phyloP scores from a whole-genome alignment of 1,140 invertebrate genomes.

The Cryptotermes secundus region DNA sequence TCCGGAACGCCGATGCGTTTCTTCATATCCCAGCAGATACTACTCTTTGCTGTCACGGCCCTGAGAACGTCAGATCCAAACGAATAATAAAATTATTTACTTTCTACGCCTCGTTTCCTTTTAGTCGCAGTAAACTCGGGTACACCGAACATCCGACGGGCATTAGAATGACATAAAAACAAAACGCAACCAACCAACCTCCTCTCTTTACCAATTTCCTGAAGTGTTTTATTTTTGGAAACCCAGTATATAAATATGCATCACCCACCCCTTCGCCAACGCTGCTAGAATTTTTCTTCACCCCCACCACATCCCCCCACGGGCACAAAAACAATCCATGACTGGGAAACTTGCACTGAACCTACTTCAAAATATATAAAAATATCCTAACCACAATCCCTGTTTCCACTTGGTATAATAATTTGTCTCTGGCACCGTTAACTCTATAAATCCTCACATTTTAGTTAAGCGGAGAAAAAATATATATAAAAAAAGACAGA shows the following conservation, averaged over 20 bases:
- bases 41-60: too few relatives aligned
- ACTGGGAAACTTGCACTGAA: neutral
- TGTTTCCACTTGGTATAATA: constrained; percentile 8
- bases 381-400: neutral
- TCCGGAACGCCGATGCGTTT: too few relatives aligned
- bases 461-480: too few relatives aligned
- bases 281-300: neutral
- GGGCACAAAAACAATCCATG: neutral
- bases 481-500: neutral
- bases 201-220: neutral
- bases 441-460: constrained; percentile 8
- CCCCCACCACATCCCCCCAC: neutral
- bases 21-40: too few relatives aligned
- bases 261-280: neutral
- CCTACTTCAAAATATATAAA: neutral
- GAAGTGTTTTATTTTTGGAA: neutral
- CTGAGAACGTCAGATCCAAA: too few relatives aligned
- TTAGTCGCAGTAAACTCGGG: too few relatives aligned
- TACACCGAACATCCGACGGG: too few relatives aligned
- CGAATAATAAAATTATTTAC: too few relatives aligned
- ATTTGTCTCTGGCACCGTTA: neutral
- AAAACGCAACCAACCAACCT: too few relatives aligned
- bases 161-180: too few relatives aligned
- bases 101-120: too few relatives aligned
- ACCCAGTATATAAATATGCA: neutral